These are phyloP conservation scores for Hydrozoanthus tunicans DNA, from an alignment of 64 coral and sea anemone species.

Conservation along the genomic window DNA sequence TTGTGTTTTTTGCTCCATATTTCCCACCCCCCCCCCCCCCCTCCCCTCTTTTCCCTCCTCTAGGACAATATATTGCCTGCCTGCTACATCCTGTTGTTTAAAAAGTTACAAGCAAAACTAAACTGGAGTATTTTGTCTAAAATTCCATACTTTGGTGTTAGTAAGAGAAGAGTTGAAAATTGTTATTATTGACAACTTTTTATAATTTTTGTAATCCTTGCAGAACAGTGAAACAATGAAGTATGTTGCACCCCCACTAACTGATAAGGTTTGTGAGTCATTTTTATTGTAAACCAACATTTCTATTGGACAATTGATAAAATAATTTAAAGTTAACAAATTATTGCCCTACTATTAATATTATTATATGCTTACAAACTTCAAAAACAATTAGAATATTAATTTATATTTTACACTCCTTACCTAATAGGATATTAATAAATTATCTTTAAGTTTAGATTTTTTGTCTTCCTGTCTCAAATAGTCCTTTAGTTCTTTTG, in stretches of 20 bases:
- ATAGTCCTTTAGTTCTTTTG: not conserved
- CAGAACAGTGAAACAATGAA: slow-evolving; percentile 69
- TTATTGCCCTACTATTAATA: no score
- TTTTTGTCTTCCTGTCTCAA: not conserved
- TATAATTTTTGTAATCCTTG: not conserved
- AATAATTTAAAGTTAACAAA: no score
- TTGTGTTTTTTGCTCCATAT: no score
- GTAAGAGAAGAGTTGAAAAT: not conserved
- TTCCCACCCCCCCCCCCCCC: no score
- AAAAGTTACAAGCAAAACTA: no score
- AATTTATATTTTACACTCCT: not conserved
- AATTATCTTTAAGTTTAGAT: not conserved
- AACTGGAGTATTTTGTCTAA: no score
- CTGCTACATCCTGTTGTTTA: no score
- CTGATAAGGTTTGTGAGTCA: slow-evolving; percentile 80
- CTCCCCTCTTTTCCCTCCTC: no score
- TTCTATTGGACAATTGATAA: not conserved
- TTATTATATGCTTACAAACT: no score
- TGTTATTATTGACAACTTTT: not conserved
- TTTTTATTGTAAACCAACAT: not conserved
- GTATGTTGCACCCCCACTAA: slow-evolving; percentile 85
- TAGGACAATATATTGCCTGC: no score
- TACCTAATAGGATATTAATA: not conserved
- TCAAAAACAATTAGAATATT: not conserved
- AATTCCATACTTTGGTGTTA: no score